Evolutionary conservation across 1,140 invertebrate species (phyloP).

Genomic region (Drosophila mauritiana): DNA sequence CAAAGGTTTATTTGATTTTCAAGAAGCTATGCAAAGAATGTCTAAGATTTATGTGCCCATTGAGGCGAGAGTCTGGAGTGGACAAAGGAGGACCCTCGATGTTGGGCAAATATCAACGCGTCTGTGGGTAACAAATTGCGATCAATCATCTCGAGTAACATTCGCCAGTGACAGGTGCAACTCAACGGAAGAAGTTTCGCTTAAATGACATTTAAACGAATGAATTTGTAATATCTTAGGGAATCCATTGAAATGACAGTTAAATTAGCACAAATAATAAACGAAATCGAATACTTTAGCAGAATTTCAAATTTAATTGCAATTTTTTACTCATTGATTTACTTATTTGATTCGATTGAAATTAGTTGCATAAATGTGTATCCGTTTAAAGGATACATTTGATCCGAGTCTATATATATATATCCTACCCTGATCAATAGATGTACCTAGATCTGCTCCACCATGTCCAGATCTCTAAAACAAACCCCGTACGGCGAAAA

Average conservation of each 20-base stretch:
- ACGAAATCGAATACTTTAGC: background rate
- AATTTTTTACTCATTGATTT: too few relatives aligned
- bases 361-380: too few relatives aligned
- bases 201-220: slow-evolving; percentile 24
- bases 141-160: slow-evolving; percentile 44
- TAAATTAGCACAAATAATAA: background rate
- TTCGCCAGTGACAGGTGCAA: slow-evolving; percentile 18
- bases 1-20: slow-evolving; percentile 79
- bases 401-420: too few relatives aligned
- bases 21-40: slow-evolving; percentile 57
- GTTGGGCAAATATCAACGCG: slow-evolving; percentile 25
- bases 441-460: too few relatives aligned
- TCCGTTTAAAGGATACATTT: too few relatives aligned
- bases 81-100: slow-evolving; percentile 16
- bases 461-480: too few relatives aligned
- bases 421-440: too few relatives aligned
- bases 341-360: too few relatives aligned
- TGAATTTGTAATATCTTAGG: background rate
- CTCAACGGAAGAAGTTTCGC: slow-evolving; percentile 11
- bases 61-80: slow-evolving; percentile 17
- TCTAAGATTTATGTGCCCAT: slow-evolving; percentile 41
- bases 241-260: background rate
- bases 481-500: too few relatives aligned
- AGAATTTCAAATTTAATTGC: background rate
- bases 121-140: slow-evolving; percentile 31